phyloP scores from a whole-genome alignment of 1,140 invertebrate species.

The Chrysomallon squamiferum region DNA sequence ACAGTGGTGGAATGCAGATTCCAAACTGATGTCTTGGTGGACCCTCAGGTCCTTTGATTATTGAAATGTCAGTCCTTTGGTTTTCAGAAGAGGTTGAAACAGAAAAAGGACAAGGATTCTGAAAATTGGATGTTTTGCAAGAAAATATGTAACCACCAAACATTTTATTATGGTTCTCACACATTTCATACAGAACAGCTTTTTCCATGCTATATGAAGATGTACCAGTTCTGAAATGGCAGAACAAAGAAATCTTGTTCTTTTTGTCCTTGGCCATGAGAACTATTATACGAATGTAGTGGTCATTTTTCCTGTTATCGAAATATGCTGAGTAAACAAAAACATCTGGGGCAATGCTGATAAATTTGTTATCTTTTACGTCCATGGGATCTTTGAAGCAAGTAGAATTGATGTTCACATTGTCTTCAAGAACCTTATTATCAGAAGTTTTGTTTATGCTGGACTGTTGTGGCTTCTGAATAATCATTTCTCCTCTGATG shows the following conservation, averaged over 20 bases:
- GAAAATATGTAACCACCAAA: slow-evolving; percentile 41
- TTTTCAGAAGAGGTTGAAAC: not conserved
- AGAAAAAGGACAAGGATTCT: not conserved
- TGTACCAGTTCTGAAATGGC: slow-evolving; percentile 5
- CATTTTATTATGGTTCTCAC: slow-evolving; percentile 45
- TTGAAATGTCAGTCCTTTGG: not conserved
- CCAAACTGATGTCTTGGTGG: slow-evolving; percentile 23
- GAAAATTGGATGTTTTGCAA: slow-evolving; percentile 18
- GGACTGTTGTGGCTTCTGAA: not conserved
- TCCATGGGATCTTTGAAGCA: not conserved
- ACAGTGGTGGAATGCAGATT: slow-evolving; percentile 58
- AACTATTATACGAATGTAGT: slow-evolving; percentile 15
- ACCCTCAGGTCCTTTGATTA: not conserved
- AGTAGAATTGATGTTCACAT: not conserved
- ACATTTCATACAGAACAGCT: slow-evolving; percentile 35
- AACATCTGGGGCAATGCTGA: not conserved
- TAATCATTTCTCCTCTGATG: not conserved
- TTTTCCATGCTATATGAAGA: not conserved
- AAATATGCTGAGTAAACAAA: slow-evolving; percentile 27
- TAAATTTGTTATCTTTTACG: slow-evolving; percentile 9
- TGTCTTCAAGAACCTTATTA: not conserved
- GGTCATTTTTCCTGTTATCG: slow-evolving; percentile 13
- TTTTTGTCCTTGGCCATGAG: slow-evolving; percentile 11
- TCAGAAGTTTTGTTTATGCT: not conserved
- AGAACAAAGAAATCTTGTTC: slow-evolving; percentile 5